Evolutionary conservation across 2,113 vertebrate genomes (phyloP).

Genomic region (Mormyrus lacerda): DNA sequence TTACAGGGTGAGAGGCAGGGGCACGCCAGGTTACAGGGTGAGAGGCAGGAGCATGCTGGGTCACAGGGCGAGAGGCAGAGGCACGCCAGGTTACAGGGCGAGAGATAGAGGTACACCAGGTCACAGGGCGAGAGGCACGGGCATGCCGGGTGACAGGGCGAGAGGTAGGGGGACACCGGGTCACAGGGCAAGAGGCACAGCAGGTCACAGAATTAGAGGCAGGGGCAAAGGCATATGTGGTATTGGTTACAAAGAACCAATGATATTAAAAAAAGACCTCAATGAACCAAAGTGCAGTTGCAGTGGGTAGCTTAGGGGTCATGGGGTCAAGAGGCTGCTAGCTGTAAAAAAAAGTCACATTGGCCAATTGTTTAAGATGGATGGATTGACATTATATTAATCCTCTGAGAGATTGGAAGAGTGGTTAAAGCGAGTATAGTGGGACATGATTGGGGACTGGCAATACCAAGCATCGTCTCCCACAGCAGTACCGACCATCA

Average conservation of each 20-base stretch:
- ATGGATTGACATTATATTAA: neutral
- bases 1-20: neutral
- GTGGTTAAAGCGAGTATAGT: neutral
- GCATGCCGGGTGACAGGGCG: no score
- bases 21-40: fast-evolving
- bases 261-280: neutral
- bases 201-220: no score
- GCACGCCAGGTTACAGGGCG: no score
- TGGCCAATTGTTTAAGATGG: neutral
- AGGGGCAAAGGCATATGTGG: neutral
- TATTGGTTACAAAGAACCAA: neutral
- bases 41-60: neutral
- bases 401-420: neutral
- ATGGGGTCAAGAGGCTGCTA: neutral
- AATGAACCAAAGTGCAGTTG: neutral
- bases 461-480: neutral
- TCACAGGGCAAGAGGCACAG: no score
- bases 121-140: no score
- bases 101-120: no score
- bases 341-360: neutral
- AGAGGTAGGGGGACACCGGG: no score
- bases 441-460: neutral
- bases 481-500: no score
- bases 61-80: no score
- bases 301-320: neutral